phyloP scores from a whole-genome alignment of 1,140 invertebrate species.

The Heliconius nattereri region DNA sequence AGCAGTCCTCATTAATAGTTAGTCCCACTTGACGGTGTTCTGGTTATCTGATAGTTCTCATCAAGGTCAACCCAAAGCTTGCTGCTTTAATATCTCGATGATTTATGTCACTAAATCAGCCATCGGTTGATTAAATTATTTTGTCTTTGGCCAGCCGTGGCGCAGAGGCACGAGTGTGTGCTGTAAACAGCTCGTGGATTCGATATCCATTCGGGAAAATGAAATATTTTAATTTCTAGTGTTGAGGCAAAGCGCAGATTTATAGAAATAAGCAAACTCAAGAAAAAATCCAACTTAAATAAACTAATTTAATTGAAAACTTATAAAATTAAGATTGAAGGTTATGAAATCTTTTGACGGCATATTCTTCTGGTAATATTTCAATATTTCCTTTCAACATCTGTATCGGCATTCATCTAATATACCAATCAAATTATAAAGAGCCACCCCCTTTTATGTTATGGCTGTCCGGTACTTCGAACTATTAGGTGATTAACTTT shows the following conservation, averaged over 20 bases:
- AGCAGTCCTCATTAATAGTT: too few relatives aligned
- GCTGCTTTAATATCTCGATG: neutral
- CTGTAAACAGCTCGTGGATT: too few relatives aligned
- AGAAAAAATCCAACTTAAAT: neutral
- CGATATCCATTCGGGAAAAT: too few relatives aligned
- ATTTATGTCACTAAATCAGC: neutral
- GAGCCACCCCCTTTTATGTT: conserved; percentile 32
- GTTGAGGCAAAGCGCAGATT: too few relatives aligned
- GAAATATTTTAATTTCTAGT: too few relatives aligned
- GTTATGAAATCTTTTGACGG: neutral
- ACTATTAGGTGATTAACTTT: conserved; percentile 34
- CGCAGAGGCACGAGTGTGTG: too few relatives aligned
- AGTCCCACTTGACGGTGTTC: neutral
- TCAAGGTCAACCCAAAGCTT: neutral
- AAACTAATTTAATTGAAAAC: neutral
- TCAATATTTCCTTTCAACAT: neutral
- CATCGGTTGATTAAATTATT: neutral
- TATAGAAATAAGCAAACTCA: neutral
- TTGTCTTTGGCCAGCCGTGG: neutral
- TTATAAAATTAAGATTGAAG: neutral
- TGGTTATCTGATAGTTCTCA: neutral
- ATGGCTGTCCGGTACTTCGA: conserved; percentile 26
- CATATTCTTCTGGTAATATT: neutral
- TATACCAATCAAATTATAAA: conserved; percentile 34
- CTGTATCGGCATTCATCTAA: conserved; percentile 11